These are phyloP conservation scores for Sarcophilus harrisii DNA, from an alignment of 2,797 vertebrate genomes.

Conservation along the genomic window DNA sequence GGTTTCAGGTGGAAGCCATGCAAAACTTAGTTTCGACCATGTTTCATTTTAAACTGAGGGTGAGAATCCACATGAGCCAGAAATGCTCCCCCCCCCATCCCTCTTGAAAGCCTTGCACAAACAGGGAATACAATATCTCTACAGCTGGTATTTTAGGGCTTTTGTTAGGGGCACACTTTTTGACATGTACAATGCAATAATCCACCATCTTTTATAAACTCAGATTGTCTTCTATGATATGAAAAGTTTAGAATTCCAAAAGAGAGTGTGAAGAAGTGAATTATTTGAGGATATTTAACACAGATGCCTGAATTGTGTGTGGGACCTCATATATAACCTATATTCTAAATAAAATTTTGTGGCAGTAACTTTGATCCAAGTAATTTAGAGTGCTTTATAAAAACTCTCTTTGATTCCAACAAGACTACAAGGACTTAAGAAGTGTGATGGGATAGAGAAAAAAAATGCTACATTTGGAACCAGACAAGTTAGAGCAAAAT, in stretches of 20 bases:
- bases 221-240: not conserved
- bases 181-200: not conserved
- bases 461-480: not conserved
- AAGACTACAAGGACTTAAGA: not conserved
- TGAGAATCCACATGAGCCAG: conserved; percentile 38
- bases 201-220: not conserved
- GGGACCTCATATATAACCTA: not conserved
- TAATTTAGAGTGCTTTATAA: not conserved
- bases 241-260: not conserved
- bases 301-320: not conserved
- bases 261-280: not conserved
- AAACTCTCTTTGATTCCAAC: not conserved
- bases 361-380: not conserved
- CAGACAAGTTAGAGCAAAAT: not conserved
- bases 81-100: not conserved
- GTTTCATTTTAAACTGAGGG: conserved; percentile 36
- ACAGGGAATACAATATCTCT: conserved; percentile 1
- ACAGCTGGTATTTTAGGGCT: not conserved
- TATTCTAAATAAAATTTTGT: conserved; percentile 23
- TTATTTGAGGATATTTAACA: not conserved
- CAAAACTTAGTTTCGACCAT: conserved; percentile 12
- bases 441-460: not conserved
- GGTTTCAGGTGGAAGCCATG: conserved; percentile 48
- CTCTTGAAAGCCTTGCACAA: not conserved
- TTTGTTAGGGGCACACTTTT: conserved; percentile 2